Evolutionary conservation across 2,113 vertebrate genomes (phyloP), one percentile per base, ranked within the genome.

Genomic region (Hyperopisus bebe): DNA sequence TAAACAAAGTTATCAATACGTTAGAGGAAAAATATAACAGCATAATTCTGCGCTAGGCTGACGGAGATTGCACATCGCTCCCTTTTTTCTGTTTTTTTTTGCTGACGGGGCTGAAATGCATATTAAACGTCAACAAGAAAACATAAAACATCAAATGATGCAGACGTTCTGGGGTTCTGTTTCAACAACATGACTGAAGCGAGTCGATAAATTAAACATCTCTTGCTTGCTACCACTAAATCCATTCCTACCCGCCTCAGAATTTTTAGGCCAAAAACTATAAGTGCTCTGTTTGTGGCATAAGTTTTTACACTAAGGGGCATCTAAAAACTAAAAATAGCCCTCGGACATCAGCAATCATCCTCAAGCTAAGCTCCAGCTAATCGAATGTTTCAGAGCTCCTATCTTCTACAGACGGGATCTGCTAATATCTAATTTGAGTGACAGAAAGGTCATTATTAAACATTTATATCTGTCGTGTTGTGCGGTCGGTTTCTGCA

Each of bases 81-180:
- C 35, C 31, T 80, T 42, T 31, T 70, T 13, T 70, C 62, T 1
- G n/a, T 70, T 70, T 87, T 90, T 87, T 90, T 87, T 87, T 77
- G 89, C 89, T 90, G 89, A 90, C 47, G 46, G 47, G 2, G 47
- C 46, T 19, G 85, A 77, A 90, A 90, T 74, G 47, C 46, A 80
- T 90, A 87, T 87, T 90, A 77, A 90, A 66, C 44, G 84, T 87
- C 84, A 86, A 86, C 58, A 21, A 58, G 19, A 50, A 66, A 87
- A 90, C 83, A 86, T 90, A 77, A 90, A 66, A 90, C 85, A 70
- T 90, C 82, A 74, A 83, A 90, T 31, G 46, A 47, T 21, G 27
- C 62, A 7, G 66, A 90, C 84, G 21, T 90, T 24, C 62, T 2
- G 42, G 86, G 46, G 89, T 90, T 62, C 62, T 42, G 85, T 87